Base-by-base conservation (phyloP, 2,888 invertebrate genomes). In the Eretmocerus hayati region DNA sequence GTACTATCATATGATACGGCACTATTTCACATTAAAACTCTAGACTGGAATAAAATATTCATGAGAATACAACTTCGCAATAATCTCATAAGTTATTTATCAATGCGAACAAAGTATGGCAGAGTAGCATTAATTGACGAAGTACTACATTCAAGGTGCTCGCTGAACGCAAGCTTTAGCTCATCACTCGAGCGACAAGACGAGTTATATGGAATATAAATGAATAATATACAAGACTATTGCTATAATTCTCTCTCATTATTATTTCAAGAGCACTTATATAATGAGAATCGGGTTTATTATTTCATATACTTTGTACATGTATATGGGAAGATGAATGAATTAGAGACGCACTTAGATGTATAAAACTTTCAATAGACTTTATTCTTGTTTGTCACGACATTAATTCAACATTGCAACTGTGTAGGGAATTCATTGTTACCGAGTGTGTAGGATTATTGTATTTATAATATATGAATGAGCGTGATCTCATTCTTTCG, bases 11-110 rank as follows among this genome's bases (percentile, higher is more conserved):
- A n/a, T n/a, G n/a, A n/a, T n/a, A n/a, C n/a, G n/a, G n/a, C n/a
- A 48, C 43, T 48, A 39, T 38, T 33, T 43, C 40, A 39, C 30
- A 33, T 13, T 19, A 45, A 49, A 50, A 50, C 41, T 41, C 42
- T 30, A 2, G 11, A 13, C 42, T 45, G 23, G n/a, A n/a, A 45
- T 45, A 5, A 26, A 45, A 15, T 41, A 49, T 50, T 45, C 37
- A 50, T 45, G 20, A 43, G 26, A 37, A 21, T n/a, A 32, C 37
- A 45, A 45, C 45, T 50, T 41, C 32, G 42, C 37, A 23, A 26
- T 16, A 36, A 37, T 49, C 35, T 23, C 15, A 32, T 42, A 38
- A 42, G 26, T 41, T 46, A 36, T 41, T 41, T 48, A 40, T 16
- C n/a, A n/a, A 26, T 26, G 26, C 26, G 26, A 6, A 26, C 11